Evolutionary conservation across 1,140 invertebrate genomes (phyloP).

Genomic region (Episyrphus balteatus): DNA sequence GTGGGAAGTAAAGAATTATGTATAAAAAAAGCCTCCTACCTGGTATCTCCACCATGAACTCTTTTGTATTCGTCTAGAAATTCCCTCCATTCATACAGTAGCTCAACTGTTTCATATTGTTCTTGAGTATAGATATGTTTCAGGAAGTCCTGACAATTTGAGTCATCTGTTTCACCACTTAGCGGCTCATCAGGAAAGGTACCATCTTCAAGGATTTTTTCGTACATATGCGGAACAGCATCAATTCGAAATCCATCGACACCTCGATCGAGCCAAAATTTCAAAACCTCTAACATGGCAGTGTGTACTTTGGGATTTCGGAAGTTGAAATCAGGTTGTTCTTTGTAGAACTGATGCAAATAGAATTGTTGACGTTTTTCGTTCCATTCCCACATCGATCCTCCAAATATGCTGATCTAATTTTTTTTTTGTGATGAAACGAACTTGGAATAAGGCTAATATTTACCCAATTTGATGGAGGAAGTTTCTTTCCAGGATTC

Average conservation of each 20-base stretch:
- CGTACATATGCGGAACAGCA: constrained; percentile 50
- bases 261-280: constrained; percentile 62
- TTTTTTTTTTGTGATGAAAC: neutral
- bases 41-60: constrained; percentile 22
- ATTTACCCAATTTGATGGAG: constrained; percentile 55
- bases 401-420: constrained; percentile 42
- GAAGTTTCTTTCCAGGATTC: constrained; percentile 21
- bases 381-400: constrained; percentile 51
- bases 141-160: constrained; percentile 37
- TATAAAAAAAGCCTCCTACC: neutral
- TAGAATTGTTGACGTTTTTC: constrained; percentile 50
- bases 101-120: constrained; percentile 39
- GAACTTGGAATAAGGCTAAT: neutral
- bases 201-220: constrained; percentile 44
- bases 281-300: constrained; percentile 52
- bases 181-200: constrained; percentile 40
- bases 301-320: constrained; percentile 45
- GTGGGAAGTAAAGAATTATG: neutral
- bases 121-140: constrained; percentile 45
- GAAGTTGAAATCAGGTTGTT: constrained; percentile 63
- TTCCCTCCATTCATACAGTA: constrained; percentile 43
- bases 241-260: constrained; percentile 67
- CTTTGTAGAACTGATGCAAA: constrained; percentile 48
- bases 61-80: constrained; percentile 39
- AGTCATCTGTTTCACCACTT: constrained; percentile 22